Evolutionary conservation across 1,140 invertebrate species (phyloP), one percentile per base, ranked within the genome.

Genomic region (Belonocnema kinseyi): DNA sequence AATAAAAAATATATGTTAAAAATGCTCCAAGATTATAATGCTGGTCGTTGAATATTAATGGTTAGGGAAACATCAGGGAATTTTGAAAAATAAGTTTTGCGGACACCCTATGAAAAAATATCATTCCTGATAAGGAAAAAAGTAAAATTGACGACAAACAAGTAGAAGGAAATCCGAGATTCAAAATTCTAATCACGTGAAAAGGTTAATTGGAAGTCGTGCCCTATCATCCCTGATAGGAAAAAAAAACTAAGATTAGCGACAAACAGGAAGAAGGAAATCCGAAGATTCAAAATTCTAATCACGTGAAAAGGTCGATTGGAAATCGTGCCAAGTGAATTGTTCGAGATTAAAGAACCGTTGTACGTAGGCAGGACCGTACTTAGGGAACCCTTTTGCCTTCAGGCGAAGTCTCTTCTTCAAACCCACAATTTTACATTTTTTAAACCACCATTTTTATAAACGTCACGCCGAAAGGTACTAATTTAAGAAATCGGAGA

Each of bases 121-220:
- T 33, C 4, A 33, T 33, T 33, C 26, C 26, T 33, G 26, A 26
- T 21, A 13, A 1, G 33, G 33, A 61, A 61, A 56, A 61, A 82
- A 83, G 80, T 83, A 78, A 84, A 79, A 79, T 80, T 82, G 50
- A 72, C 73, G 75, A 84, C 54, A 46, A 46, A 46, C 61, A 66
- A 21, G 61, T 40, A 40, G 14, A 66, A 66, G 61, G 26, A 66
- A 40, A 66, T 66, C 61, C 61, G 61, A 46, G 40, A 33, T 66
- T 66, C 16, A 52, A 21, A 58, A 85, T 80, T 82, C 82, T 80
- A 82, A 85, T 80, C 83, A 83, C 80, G 83, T 70, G 33, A 54
- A 33, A 72, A 73, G 26, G 61, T 72, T 54, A 66, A 16, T 53
- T 61, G 50, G 58, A 77, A 76, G 76, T 74, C 78, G 21, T 75